Evolutionary conservation across 2,797 vertebrate genomes (phyloP), one percentile per base, ranked within the genome.

Genomic region (Acrossocheilus wenchowensis): DNA sequence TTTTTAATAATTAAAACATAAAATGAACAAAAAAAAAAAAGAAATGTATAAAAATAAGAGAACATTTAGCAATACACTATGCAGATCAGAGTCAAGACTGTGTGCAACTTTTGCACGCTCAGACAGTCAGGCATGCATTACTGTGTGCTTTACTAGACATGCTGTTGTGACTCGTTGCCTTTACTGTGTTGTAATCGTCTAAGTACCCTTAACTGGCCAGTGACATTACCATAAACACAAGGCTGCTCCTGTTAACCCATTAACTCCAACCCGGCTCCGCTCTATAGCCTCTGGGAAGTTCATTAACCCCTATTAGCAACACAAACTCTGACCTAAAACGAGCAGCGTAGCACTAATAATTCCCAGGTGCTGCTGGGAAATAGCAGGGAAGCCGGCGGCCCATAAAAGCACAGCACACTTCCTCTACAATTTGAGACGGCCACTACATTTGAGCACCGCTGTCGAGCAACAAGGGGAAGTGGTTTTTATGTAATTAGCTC

Each of bases 401-500:
- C 71, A 72, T 64, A 79, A 86, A 88, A 85, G 68, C 50, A 10
- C 83, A 79, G 43, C 39, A 41, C 68, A 78, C 60, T 83, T 41
- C 74, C 81, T 48, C 45, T 19, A 62, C 62, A 39, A 21, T 83
- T 72, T 30, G 78, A 83, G 34, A 86, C 57, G 34, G 41, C 7
- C 74, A 80, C 89, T 74, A 64, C 57, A 52, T 39, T 68, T 81
- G 26, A 73, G 75, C 52, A 64, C 74, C 7, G 45, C 83, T 52
- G 39, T 86, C 11, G 60, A 86, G 82, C 88, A 86, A 90, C 91
- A 78, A 89, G 90, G 86, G 91, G 88, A 93, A 94, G 92, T 92
- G 90, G 89, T 93, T 87, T 92, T 92, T 88, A 90, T 82, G 82
- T 83, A 90, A 92, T 91, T 93, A 93, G 92, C 90, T 91, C 92